Evolutionary conservation across 2,797 vertebrate genomes (phyloP).

Genomic region (Taenioides sp.): DNA sequence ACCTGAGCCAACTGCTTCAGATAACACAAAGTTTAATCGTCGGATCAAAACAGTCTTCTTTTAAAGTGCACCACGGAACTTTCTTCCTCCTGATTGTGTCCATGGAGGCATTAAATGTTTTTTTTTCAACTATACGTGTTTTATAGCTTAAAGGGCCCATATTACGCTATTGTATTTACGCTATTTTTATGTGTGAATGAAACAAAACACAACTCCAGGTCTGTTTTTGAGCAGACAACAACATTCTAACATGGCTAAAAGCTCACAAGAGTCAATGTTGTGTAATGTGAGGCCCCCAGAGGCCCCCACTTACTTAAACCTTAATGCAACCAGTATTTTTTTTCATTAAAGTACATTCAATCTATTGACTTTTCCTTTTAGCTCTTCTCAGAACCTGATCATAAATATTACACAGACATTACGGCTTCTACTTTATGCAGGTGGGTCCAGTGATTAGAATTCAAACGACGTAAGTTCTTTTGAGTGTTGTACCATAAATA

Average conservation of each 20-base stretch:
- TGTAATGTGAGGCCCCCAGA: too few relatives aligned
- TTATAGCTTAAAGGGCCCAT: too few relatives aligned
- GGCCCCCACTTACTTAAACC: too few relatives aligned
- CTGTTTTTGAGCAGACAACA: too few relatives aligned
- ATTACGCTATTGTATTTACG: too few relatives aligned
- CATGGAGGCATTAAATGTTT: neutral
- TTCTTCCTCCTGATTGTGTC: too few relatives aligned
- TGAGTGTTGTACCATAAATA: conserved; percentile 3
- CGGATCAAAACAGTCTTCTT: too few relatives aligned
- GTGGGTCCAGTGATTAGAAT: neutral
- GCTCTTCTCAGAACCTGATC: too few relatives aligned
- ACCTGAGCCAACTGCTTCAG: neutral
- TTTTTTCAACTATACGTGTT: neutral
- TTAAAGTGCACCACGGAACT: neutral
- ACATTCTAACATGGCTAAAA: too few relatives aligned
- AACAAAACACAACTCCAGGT: too few relatives aligned
- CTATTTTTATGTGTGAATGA: too few relatives aligned
- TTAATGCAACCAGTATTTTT: neutral
- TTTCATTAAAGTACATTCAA: neutral
- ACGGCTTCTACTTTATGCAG: neutral
- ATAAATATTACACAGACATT: neutral
- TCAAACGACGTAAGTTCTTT: neutral
- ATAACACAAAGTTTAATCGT: neutral
- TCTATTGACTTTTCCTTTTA: neutral
- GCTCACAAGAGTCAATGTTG: too few relatives aligned